Evolutionary conservation across 37 sponge, comb jelly and placozoan species (phyloP).

Genomic region (Oscarella lobularis): DNA sequence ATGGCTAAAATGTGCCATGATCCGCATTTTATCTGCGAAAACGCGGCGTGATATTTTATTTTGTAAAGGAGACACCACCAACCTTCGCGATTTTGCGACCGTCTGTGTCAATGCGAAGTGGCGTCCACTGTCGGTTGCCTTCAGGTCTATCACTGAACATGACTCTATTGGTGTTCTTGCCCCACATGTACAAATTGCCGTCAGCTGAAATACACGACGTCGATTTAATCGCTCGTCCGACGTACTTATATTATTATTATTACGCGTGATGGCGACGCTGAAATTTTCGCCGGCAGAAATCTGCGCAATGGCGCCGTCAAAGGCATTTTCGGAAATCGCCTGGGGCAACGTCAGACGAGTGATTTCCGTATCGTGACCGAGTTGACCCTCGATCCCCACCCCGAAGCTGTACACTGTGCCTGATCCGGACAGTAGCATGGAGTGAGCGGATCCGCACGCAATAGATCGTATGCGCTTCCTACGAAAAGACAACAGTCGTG

Average conservation of each 20-base stretch:
- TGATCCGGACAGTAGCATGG: background rate
- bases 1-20: background rate
- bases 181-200: background rate
- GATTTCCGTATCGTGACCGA: background rate
- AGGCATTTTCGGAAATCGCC: background rate
- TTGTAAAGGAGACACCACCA: too few species aligned
- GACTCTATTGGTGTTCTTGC: background rate
- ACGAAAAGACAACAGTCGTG: background rate
- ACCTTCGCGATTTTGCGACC: too few species aligned
- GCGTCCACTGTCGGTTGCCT: too few species aligned
- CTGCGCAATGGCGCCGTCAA: background rate
- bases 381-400: background rate
- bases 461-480: background rate
- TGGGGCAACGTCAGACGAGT: background rate
- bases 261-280: background rate
- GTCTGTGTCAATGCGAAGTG: background rate
- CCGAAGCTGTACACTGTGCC: background rate
- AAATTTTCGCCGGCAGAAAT: background rate
- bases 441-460: background rate
- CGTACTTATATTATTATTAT: background rate
- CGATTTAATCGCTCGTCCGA: too few species aligned
- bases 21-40: background rate
- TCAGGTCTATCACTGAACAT: background rate
- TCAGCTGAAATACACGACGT: background rate
- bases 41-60: too few species aligned